A percentile compares a stretch with the other conserved stretches of the same genome.
Evolutionary conservation across 1,140 invertebrate genomes (phyloP).

Genomic region (Pseudomyrmex concolor): DNA sequence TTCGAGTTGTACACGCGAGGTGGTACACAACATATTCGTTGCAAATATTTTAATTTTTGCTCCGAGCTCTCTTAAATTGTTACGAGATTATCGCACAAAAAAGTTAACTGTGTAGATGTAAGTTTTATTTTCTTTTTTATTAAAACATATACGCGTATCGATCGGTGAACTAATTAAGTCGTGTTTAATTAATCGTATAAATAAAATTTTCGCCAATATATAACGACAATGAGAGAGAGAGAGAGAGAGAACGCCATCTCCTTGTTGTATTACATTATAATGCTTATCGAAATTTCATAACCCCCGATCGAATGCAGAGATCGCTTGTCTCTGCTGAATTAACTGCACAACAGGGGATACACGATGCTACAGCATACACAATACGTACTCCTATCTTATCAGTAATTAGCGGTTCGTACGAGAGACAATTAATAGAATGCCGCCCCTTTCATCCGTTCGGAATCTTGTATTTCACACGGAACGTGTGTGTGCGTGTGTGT

Average conservation of each 20-base stretch:
- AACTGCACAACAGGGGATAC: constrained; percentile 45
- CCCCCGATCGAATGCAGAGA: constrained; percentile 33
- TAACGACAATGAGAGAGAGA: too few species aligned
- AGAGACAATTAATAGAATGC: constrained; percentile 20
- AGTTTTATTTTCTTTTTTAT: neutral
- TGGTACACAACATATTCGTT: too few species aligned
- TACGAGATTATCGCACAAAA: too few species aligned
- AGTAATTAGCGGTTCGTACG: constrained; percentile 43
- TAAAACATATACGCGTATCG: neutral
- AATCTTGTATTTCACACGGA: constrained; percentile 16
- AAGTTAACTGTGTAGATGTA: too few species aligned
- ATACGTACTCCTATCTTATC: constrained; percentile 46
- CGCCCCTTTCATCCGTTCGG: constrained; percentile 1
- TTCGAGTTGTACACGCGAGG: neutral
- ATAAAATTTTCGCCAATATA: neutral
- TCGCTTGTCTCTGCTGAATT: constrained; percentile 41
- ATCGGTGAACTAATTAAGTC: constrained; percentile 2
- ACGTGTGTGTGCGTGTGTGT: neutral
- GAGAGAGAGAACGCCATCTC: too few species aligned
- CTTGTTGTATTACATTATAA: neutral
- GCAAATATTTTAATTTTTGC: too few species aligned
- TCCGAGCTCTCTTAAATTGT: too few species aligned
- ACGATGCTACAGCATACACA: constrained; percentile 34
- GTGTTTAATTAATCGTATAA: neutral
- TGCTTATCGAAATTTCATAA: constrained; percentile 24